Conservation (phyloP, 2,888 invertebrate genomes). For the Pogonocherus hispidulus region DNA sequence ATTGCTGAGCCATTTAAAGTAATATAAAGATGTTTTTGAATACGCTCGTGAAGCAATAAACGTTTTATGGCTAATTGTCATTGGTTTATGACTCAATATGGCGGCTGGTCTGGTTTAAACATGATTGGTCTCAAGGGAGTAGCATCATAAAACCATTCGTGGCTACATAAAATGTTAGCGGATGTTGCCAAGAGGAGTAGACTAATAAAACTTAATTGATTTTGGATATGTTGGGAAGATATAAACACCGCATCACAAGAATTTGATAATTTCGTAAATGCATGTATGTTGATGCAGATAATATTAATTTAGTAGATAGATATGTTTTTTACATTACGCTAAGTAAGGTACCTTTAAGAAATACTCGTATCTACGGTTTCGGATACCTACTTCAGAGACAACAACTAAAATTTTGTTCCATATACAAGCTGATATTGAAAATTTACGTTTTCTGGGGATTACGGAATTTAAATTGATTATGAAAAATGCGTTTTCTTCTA, state of each 20-base stretch:
- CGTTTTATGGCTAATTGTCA: constrained; percentile 70
- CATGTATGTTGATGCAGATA: too few species aligned
- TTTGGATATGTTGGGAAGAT: constrained; percentile 47
- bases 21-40: constrained; percentile 59
- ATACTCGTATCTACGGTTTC: too few species aligned
- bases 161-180: constrained; percentile 62
- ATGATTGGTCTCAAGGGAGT: constrained; percentile 67
- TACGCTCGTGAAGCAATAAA: constrained; percentile 63
- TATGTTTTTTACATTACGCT: too few species aligned
- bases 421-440: too few species aligned
- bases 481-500: too few species aligned
- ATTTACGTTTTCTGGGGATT: too few species aligned
- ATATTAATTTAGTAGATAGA: too few species aligned
- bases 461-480: too few species aligned
- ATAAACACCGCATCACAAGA: background rate
- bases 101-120: constrained; percentile 68
- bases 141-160: constrained; percentile 62
- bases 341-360: too few species aligned
- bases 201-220: constrained; percentile 63
- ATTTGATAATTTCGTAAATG: too few species aligned
- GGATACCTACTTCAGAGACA: too few species aligned
- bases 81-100: constrained; percentile 70
- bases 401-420: too few species aligned
- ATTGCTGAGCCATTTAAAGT: constrained; percentile 40
- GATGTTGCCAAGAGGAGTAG: constrained; percentile 56